Evolutionary conservation across 1,140 invertebrate species (phyloP), one percentile per base, ranked within the genome.

Genomic region (Hermetia illucens): DNA sequence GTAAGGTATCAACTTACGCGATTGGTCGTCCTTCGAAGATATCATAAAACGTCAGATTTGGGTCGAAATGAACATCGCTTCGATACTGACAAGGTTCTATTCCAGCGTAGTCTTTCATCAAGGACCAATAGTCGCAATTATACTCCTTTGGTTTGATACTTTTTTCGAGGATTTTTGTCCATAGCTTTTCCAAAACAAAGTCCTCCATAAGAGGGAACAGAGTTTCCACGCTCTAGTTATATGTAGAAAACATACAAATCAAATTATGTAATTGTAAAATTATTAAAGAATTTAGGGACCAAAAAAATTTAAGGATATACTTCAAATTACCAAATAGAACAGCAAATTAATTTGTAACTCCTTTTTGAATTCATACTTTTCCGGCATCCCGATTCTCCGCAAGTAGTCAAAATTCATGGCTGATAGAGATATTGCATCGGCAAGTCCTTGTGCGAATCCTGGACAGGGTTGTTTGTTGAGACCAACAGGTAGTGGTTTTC

Each of bases 391-490:
- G 9, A 78, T 61, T n/a, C 61, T 61, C 49, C 44, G 36, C 15
- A 79, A 54, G 57, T 80, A 74, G 18, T 64, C 55, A 1, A 65
- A 61, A 0, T 74, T 74, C 6, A 64, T 58, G 1, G 77, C 74
- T 2, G 71, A 77, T n/a, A 82, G 46, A 3, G 74, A 64, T 5
- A 77, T 65, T 0, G 72, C 62, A 52, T 82, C 79, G 3, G 75
- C 79, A 10, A 82, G 57, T 1, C 77, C 79, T 50, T 78, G 76
- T 40, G 78, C 77, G 50, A 82, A 82, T 53, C 72, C 74, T 50
- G 79, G 77, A 62, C 87, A 88, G 0, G 82, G 82, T 42, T 81
- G 80, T 12, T 66, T 64, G 40, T 79, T 61, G 48, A 79, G 72
- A 5, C 72, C 62, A 16, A 69, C 63, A 2, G 79, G 76, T 43